These are phyloP conservation scores for Mormyrops boulengeri DNA, from an alignment of 2,797 vertebrate species.

Conservation along the genomic window DNA sequence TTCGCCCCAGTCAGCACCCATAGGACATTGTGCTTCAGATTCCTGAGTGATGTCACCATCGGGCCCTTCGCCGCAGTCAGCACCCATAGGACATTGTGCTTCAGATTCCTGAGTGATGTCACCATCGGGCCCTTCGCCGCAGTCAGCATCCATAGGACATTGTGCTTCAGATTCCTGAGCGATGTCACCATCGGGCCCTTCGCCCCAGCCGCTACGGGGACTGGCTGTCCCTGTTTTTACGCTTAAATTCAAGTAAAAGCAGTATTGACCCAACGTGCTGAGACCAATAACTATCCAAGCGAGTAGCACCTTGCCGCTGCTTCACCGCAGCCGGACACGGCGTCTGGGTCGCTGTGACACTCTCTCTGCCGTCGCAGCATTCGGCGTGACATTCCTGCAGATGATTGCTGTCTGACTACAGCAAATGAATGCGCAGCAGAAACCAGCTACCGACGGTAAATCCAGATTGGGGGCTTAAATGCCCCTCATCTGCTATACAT, in stretches of 20 bases:
- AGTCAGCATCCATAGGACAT: too few species aligned
- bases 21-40: too few species aligned
- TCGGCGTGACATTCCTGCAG: neutral
- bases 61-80: too few species aligned
- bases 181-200: neutral
- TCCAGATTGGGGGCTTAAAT: neutral
- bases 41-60: too few species aligned
- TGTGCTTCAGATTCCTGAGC: too few species aligned
- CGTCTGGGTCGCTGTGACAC: neutral
- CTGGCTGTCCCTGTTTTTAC: neutral
- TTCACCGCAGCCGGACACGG: neutral
- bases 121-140: too few species aligned
- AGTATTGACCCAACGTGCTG: neutral
- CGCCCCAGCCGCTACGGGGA: neutral
- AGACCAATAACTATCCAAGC: neutral
- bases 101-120: neutral
- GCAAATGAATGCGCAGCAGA: neutral
- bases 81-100: neutral
- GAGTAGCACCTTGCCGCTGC: neutral
- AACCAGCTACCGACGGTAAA: neutral
- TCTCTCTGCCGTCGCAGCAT: neutral
- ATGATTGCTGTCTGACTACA: neutral
- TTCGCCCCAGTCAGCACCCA: too few species aligned
- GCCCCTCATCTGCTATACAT: neutral
- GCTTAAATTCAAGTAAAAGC: neutral